Conservation (phyloP, 2,888 invertebrate species). For the Phanerotoma sp. region DNA sequence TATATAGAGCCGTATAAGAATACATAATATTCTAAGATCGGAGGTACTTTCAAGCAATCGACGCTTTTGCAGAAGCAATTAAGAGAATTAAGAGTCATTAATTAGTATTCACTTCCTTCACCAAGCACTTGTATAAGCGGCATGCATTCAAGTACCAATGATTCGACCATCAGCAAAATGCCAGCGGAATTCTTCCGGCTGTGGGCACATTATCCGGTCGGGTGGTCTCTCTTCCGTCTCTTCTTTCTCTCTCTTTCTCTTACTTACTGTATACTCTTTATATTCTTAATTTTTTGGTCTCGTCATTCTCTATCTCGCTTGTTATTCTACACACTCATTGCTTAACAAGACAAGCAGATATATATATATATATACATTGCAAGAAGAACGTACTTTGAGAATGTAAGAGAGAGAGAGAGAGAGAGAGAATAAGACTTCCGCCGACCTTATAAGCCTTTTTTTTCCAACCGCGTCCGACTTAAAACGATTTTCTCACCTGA, state of each 20-base stretch:
- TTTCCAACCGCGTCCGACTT: conserved; percentile 19
- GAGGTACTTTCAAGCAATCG: conserved; percentile 39
- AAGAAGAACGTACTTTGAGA: no score
- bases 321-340: conserved; percentile 30
- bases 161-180: conserved; percentile 27
- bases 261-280: conserved; percentile 1
- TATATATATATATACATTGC: no score
- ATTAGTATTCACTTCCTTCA: conserved; percentile 55
- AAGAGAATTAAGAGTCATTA: conserved; percentile 57
- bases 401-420: no score
- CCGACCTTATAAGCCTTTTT: conserved; percentile 23
- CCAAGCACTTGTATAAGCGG: conserved; percentile 8
- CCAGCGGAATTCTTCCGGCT: conserved; percentile 45
- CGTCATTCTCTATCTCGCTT: conserved; percentile 11
- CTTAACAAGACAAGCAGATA: conserved; percentile 34
- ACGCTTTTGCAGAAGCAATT: conserved; percentile 50
- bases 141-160: conserved; percentile 8
- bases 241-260: conserved; percentile 6
- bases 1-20: not conserved
- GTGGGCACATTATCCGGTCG: conserved; percentile 49
- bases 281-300: conserved; percentile 10
- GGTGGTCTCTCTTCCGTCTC: conserved; percentile 32
- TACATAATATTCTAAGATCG: conserved; percentile 26
- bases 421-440: conserved; percentile 33
- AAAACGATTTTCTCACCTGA: conserved; percentile 43